Base-by-base conservation (phyloP, 2,797 vertebrate species). In the Malurus splendens region DNA sequence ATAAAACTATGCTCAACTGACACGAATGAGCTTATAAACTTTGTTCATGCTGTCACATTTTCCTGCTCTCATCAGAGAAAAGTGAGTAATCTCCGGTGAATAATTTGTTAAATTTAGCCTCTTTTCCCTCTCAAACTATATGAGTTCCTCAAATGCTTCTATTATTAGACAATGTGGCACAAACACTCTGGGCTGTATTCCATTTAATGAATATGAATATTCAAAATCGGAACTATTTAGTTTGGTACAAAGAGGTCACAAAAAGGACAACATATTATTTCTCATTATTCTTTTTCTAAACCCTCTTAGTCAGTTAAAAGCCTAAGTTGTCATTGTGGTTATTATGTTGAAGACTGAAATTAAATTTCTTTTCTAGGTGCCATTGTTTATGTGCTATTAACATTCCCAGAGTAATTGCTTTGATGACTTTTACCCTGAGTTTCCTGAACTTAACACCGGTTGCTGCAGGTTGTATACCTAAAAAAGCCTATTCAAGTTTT, bases 81-180 rank as follows among this genome's bases (percentile, higher is more conserved):
- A 79, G 51, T 92, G 82, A 94, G 80, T 87, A 89, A 93, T 94
- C 83, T 92, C 85, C 0, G 0, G 86, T 90, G 89, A 93, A 93
- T 89, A 90, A 93, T 93, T 90, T 92, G 91, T 94, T 92, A 94
- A 93, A 90, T 93, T 94, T 93, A 94, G 59, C 33, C 52, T 90
- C 59, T 86, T 87, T 86, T 92, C 48, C 82, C 80, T 70, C 56
- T 87, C 56, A 72, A 80, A 87, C 28, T 59, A 42, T 28, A 30
- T 51, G 18, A 81, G 56, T 92, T 90, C 80, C 70, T 90, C 55
- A 92, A 92, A 92, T 45, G 18, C 42, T 62, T 73, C 85, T 93
- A 86, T 94, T 90, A 93, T 93, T 93, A 92, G 76, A 48, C 23
- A 61, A 23, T 12, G 6, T 72, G 70, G 28, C 54, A 90, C 44